Evolutionary conservation across 2,113 vertebrate species (phyloP).

Genomic region (Xenopus tropicalis): UCB_Xtro_10.0 CM004448.2:90775501-90776000

Average conservation of each 20-base stretch:
- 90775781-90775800: neutral
- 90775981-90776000: neutral
- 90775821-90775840: neutral
- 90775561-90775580: too few relatives aligned
- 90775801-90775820: neutral
- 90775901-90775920: neutral
- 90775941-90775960: slow-evolving; percentile 11
- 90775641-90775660: too few relatives aligned
- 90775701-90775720: neutral
- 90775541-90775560: too few relatives aligned
- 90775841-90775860: neutral
- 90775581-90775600: too few relatives aligned
- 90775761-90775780: slow-evolving; percentile 8
- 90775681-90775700: too few relatives aligned
- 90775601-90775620: too few relatives aligned
- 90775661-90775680: too few relatives aligned
- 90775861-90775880: neutral
- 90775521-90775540: too few relatives aligned
- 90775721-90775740: neutral
- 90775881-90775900: slow-evolving; percentile 7
- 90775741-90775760: neutral
- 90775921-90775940: slow-evolving; percentile 4
- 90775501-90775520: too few relatives aligned
- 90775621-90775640: too few relatives aligned
- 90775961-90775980: slow-evolving; percentile 12